These are phyloP conservation scores for Aleiodes leptofemur DNA, from an alignment of 2,888 invertebrate species.

Conservation along the genomic window DNA sequence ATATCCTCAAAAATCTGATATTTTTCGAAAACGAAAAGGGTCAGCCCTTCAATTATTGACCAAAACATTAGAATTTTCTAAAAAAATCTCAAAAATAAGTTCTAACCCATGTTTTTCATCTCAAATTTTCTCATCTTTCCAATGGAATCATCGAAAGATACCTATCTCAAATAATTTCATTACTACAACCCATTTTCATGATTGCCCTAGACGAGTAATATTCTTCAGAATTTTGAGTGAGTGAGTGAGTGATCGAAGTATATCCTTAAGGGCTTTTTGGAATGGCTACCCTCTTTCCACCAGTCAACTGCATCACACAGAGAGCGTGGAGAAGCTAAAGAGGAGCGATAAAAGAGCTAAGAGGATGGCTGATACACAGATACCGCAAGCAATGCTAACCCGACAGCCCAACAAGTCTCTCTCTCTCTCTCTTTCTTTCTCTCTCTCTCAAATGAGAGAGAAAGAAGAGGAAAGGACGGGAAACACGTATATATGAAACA, in stretches of 20 bases:
- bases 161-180: too few relatives aligned
- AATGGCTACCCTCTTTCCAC: conserved; percentile 10
- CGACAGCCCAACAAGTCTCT: conserved; percentile 56
- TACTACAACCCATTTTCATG: too few relatives aligned
- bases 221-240: not conserved
- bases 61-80: too few relatives aligned
- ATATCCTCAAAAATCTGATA: too few relatives aligned
- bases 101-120: too few relatives aligned
- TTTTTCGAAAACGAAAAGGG: too few relatives aligned
- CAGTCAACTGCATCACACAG: conserved; percentile 19
- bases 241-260: conserved; percentile 29
- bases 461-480: conserved; percentile 32
- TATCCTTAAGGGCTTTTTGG: conserved; percentile 6
- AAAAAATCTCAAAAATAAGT: too few relatives aligned
- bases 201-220: too few relatives aligned
- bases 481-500: conserved; percentile 37
- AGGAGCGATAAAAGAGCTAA: conserved; percentile 43
- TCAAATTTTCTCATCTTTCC: too few relatives aligned
- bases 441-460: conserved; percentile 17
- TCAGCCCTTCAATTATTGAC: too few relatives aligned
- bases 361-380: conserved; percentile 54
- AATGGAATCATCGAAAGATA: too few relatives aligned
- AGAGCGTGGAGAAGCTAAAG: conserved; percentile 31
- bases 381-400: conserved; percentile 57
- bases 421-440: conserved; percentile 1